These are phyloP conservation scores for Carollia perspicillata DNA, from an alignment of 2,113 vertebrate species.

Conservation along the genomic window DNA sequence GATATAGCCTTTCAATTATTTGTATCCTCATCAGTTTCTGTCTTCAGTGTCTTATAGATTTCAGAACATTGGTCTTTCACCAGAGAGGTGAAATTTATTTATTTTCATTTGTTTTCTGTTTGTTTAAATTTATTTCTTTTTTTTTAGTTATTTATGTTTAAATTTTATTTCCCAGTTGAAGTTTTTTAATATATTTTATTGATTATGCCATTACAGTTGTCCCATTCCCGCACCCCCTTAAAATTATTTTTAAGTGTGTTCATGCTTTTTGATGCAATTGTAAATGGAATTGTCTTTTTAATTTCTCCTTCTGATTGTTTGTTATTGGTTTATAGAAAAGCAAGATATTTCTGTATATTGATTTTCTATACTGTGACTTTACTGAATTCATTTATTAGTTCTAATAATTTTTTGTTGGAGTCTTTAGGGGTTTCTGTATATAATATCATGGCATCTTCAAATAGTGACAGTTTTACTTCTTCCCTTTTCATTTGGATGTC, in stretches of 20 bases:
- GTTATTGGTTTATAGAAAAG: background rate
- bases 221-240: too few species aligned
- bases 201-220: too few species aligned
- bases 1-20: background rate
- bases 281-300: background rate
- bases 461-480: background rate
- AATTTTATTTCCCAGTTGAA: too few species aligned
- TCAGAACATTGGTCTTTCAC: background rate
- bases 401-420: background rate
- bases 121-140: background rate
- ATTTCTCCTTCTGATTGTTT: background rate
- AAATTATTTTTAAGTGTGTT: background rate
- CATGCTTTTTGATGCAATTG: background rate
- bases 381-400: background rate
- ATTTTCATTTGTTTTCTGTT: too few species aligned
- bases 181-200: too few species aligned
- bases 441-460: background rate
- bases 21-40: background rate
- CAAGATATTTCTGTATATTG: background rate
- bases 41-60: background rate
- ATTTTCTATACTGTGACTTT: background rate
- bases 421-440: background rate
- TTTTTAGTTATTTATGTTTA: too few species aligned
- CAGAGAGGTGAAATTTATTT: too few species aligned
- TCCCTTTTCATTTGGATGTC: background rate